These are phyloP conservation scores for Callipepla squamata DNA, from an alignment of 2,113 vertebrate species.

Conservation along the genomic window DNA sequence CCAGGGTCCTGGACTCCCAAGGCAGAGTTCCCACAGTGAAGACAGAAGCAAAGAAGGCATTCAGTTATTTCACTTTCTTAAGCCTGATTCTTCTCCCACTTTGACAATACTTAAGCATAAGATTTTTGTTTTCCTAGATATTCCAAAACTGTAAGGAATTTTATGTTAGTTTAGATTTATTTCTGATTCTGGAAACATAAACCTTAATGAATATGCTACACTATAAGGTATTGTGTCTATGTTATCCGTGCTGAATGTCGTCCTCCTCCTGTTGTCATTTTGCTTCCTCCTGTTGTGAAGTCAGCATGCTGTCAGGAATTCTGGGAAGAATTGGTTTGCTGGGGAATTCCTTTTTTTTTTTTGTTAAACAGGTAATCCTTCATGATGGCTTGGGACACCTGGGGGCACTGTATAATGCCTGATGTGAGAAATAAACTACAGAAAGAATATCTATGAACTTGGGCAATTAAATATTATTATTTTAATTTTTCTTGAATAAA, in stretches of 20 bases:
- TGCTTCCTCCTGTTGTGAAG: too few relatives aligned
- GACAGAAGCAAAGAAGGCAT: too few relatives aligned
- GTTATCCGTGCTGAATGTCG: not conserved
- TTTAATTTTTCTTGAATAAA: too few relatives aligned
- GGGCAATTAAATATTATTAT: not conserved
- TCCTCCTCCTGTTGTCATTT: too few relatives aligned
- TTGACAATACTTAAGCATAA: not conserved
- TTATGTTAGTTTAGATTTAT: not conserved
- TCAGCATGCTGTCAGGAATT: not conserved
- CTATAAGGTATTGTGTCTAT: fast-evolving
- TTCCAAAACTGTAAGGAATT: not conserved
- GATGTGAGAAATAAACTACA: not conserved
- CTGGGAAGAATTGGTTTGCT: not conserved
- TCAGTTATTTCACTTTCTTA: not conserved
- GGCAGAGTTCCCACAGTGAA: too few relatives aligned
- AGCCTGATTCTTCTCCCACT: not conserved
- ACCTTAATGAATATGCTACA: not conserved
- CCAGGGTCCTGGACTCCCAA: too few relatives aligned
- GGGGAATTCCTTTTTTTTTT: not conserved
- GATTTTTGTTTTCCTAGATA: not conserved
- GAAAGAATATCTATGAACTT: not conserved
- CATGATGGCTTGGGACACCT: not conserved
- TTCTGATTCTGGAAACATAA: not conserved
- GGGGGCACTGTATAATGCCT: not conserved
- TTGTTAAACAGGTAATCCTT: not conserved